phyloP scores from a whole-genome alignment of 35 echinoderm and acorn worm genomes.

The Lytechinus pictus region DNA sequence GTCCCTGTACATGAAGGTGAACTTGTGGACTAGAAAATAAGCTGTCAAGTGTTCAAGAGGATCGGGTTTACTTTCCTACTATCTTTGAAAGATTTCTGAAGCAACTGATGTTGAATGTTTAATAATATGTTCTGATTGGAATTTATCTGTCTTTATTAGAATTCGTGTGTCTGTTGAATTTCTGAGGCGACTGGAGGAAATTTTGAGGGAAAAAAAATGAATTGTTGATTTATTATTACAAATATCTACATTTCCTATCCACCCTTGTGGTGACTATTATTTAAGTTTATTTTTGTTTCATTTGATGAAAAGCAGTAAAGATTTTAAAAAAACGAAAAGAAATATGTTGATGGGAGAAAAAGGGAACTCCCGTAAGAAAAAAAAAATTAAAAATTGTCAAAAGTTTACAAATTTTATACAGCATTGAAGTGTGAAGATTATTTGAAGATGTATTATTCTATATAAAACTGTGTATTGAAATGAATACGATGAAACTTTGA shows the following conservation, averaged over 20 bases:
- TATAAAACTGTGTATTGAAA: background rate
- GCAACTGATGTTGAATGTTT: too few relatives aligned
- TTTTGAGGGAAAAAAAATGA: background rate
- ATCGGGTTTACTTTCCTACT: too few relatives aligned
- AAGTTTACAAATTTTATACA: constrained; percentile 5
- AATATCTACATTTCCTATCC: background rate
- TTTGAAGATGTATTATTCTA: constrained; percentile 4
- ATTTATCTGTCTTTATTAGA: background rate
- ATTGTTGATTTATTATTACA: too few relatives aligned
- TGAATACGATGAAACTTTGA: background rate
- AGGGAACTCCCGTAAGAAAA: background rate
- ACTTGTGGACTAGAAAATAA: background rate
- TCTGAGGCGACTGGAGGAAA: background rate
- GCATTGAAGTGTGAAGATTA: background rate
- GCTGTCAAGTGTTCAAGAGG: background rate
- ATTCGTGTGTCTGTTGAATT: background rate
- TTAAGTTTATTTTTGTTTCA: background rate
- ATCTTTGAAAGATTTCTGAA: background rate
- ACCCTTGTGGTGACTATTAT: background rate
- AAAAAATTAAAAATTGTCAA: background rate
- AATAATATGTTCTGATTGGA: background rate
- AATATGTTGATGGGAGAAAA: background rate
- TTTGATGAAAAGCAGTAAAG: constrained; percentile 13
- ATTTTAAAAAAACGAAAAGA: background rate
- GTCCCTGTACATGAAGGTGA: background rate